Evolutionary conservation across 1,140 invertebrate species (phyloP).

Genomic region (Asobara japonica): DNA sequence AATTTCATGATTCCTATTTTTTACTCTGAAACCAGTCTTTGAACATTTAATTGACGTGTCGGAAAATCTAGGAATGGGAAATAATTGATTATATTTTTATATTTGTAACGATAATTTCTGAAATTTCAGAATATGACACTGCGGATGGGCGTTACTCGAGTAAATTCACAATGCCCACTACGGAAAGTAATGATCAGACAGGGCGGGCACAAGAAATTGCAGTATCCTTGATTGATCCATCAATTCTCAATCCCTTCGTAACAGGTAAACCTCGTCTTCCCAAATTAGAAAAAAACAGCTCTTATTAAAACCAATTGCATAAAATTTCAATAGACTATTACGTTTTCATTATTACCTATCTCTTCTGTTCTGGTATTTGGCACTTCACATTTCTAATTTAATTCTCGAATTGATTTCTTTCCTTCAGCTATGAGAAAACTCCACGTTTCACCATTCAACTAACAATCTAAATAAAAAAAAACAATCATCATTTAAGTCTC

Average conservation of each 20-base stretch:
- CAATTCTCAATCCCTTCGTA: conserved; percentile 37
- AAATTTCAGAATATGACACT: not conserved
- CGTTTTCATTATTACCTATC: conserved; percentile 18
- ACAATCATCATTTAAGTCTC: conserved; percentile 18
- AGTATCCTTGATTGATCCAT: conserved; percentile 53
- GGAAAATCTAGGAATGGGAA: no score
- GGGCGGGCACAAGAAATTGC: conserved; percentile 58
- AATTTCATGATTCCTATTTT: no score
- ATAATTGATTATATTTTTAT: no score
- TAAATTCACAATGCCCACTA: not conserved
- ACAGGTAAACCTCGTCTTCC: conserved; percentile 39
- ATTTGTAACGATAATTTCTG: not conserved
- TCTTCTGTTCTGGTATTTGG: not conserved
- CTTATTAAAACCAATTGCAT: not conserved
- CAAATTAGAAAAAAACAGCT: not conserved
- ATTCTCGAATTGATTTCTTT: conserved; percentile 33
- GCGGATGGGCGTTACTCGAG: conserved; percentile 1
- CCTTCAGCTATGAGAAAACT: conserved; percentile 32
- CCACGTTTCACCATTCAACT: conserved; percentile 38
- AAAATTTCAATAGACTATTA: not conserved
- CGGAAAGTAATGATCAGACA: conserved; percentile 49
- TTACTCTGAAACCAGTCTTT: no score
- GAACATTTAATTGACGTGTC: no score
- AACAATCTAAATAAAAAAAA: conserved; percentile 32
- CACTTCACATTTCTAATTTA: not conserved